Percentiles rank a stretch among this genome's conserved stretches.
These are phyloP conservation scores for Calycopis cecrops DNA, from an alignment of 1,140 invertebrate species.

Conservation along the genomic window DNA sequence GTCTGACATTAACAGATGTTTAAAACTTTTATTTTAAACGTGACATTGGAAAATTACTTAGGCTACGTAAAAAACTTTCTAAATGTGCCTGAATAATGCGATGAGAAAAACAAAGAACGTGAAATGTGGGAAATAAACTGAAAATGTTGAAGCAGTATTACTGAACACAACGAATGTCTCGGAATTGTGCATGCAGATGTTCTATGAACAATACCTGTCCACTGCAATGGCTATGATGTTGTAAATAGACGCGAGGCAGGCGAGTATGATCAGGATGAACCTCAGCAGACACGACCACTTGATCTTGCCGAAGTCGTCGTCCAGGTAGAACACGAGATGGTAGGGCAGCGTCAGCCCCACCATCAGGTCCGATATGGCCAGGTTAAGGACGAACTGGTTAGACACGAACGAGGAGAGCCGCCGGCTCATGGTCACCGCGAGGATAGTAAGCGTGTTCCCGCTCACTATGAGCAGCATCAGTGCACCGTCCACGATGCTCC, in stretches of 20 bases:
- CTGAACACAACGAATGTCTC: conserved; percentile 11
- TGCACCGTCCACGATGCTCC: conserved; percentile 78
- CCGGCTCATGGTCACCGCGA: conserved; percentile 80
- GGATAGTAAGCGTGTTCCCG: conserved; percentile 83
- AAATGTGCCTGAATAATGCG: no score
- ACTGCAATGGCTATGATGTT: conserved; percentile 89
- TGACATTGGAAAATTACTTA: no score
- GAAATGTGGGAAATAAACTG: no score
- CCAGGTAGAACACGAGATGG: conserved; percentile 82
- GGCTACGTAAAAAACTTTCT: no score
- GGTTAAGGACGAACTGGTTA: conserved; percentile 83
- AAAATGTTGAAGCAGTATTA: neutral
- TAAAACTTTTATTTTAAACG: no score
- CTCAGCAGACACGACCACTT: conserved; percentile 80
- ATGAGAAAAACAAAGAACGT: no score
- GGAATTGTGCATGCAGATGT: conserved; percentile 12
- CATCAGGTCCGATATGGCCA: conserved; percentile 84
- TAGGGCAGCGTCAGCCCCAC: conserved; percentile 84
- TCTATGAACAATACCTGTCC: conserved; percentile 76
- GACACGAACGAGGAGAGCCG: conserved; percentile 79
- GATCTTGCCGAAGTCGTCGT: conserved; percentile 73
- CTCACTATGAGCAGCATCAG: conserved; percentile 79
- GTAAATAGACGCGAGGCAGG: conserved; percentile 85
- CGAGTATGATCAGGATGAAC: conserved; percentile 82
- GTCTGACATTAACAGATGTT: no score